Evolutionary conservation across 1,140 invertebrate genomes (phyloP).

Genomic region (Metaphire vulgaris): DNA sequence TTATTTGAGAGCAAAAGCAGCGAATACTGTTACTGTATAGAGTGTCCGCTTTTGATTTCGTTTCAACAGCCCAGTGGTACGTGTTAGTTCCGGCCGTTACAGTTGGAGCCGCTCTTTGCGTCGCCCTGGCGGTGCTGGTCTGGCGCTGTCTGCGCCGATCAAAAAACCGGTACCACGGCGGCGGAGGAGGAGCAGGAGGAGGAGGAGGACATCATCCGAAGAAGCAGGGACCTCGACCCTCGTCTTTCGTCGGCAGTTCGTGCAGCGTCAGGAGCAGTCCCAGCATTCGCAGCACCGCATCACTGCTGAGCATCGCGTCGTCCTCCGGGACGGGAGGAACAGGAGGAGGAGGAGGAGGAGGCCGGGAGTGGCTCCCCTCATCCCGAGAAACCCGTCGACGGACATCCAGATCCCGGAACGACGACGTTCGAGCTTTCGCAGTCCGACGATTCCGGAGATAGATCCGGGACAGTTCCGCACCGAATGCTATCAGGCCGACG

Average conservation of each 20-base stretch:
- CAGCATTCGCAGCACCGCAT: neutral
- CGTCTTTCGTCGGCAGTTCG: neutral
- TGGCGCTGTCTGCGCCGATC: neutral
- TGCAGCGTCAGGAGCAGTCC: neutral
- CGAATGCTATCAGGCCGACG: neutral
- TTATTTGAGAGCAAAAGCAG: no score
- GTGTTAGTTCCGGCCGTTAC: neutral
- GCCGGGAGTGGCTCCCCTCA: constrained; percentile 36
- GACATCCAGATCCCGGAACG: constrained; percentile 16
- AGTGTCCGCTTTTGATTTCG: neutral
- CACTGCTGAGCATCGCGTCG: neutral
- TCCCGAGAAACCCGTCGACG: neutral
- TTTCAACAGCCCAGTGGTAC: neutral
- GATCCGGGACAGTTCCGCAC: neutral
- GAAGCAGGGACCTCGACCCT: neutral
- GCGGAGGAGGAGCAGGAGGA: neutral
- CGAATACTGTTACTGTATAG: no score
- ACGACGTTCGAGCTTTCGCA: neutral
- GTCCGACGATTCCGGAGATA: neutral
- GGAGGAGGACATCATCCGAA: no score
- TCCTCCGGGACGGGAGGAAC: no score
- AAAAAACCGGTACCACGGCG: neutral
- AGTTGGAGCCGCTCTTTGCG: neutral
- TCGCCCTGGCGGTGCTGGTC: neutral
- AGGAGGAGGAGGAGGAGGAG: no score